A percentile compares a stretch with the other conserved stretches of the same genome.
Conservation (phyloP, 2,888 invertebrate species). For the Drosophila birchii region DNA sequence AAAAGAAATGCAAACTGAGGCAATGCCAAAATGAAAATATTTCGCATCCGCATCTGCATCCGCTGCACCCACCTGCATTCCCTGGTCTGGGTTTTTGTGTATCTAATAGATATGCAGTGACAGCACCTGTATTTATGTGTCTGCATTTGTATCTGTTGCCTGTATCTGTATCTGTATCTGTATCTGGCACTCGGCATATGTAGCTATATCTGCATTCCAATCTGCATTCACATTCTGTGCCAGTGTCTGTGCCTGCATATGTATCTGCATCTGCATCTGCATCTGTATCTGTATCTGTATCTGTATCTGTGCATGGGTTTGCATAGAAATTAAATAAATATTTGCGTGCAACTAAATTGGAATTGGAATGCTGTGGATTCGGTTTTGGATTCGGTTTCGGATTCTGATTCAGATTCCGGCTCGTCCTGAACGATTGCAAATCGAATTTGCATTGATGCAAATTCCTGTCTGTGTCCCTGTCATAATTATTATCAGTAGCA, state of each 20-base stretch:
- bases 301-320: conserved; percentile 52
- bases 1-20: conserved; percentile 18
- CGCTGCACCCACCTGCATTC: not conserved
- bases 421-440: conserved; percentile 32
- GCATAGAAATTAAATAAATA: conserved; percentile 72
- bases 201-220: conserved; percentile 35
- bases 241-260: conserved; percentile 10
- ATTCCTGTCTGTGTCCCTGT: conserved; percentile 13
- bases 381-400: conserved; percentile 2
- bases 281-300: conserved; percentile 12
- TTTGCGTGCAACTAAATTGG: conserved; percentile 73
- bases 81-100: conserved; percentile 10
- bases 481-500: conserved; percentile 33
- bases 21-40: conserved; percentile 53
- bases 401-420: conserved; percentile 9
- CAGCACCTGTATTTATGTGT: conserved; percentile 59
- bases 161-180: conserved; percentile 5
- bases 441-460: conserved; percentile 46
- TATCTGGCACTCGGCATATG: conserved; percentile 36
- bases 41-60: not conserved
- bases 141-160: conserved; percentile 28
- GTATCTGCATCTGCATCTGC: conserved; percentile 25
- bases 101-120: conserved; percentile 55
- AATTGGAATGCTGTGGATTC: conserved; percentile 67
- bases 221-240: conserved; percentile 20